Percentiles rank a stretch among this genome's conserved stretches.
Conservation (phyloP, 2,113 vertebrate genomes). For the Lepus europaeus region DNA sequence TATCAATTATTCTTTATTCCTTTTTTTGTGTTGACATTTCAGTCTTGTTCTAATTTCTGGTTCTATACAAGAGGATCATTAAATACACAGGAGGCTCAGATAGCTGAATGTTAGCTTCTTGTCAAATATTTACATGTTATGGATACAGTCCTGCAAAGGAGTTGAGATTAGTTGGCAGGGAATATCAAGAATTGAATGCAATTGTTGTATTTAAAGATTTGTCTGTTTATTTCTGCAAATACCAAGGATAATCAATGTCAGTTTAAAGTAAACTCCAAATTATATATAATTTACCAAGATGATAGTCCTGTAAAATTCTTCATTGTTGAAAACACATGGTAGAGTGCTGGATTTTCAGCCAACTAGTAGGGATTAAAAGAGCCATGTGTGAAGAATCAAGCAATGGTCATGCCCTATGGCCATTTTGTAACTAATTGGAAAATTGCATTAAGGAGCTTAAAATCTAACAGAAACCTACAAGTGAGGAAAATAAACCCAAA, state of each 20-base stretch:
- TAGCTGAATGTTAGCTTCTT: slow-evolving; percentile 88
- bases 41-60: slow-evolving; percentile 80
- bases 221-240: slow-evolving; percentile 92
- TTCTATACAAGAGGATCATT: slow-evolving; percentile 81
- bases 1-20: not conserved
- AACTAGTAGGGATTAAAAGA: slow-evolving; percentile 73
- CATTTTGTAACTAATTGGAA: slow-evolving; percentile 84
- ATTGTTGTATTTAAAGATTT: slow-evolving; percentile 91
- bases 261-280: slow-evolving; percentile 88
- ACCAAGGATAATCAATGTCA: slow-evolving; percentile 90
- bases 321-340: slow-evolving; percentile 80
- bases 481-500: slow-evolving; percentile 69
- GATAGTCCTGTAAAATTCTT: slow-evolving; percentile 82
- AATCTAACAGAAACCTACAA: slow-evolving; percentile 59
- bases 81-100: slow-evolving; percentile 83
- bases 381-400: slow-evolving; percentile 84
- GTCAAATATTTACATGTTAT: slow-evolving; percentile 91
- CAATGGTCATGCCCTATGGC: slow-evolving; percentile 74
- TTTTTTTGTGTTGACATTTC: slow-evolving; percentile 55
- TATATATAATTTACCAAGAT: slow-evolving; percentile 85
- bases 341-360: slow-evolving; percentile 76
- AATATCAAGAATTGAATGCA: slow-evolving; percentile 89
- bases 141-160: slow-evolving; percentile 86
- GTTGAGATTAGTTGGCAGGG: slow-evolving; percentile 89
- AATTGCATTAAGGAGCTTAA: slow-evolving; percentile 74